phyloP scores from a whole-genome alignment of 2,113 vertebrate species.

The Sigmodon hispidus region DNA sequence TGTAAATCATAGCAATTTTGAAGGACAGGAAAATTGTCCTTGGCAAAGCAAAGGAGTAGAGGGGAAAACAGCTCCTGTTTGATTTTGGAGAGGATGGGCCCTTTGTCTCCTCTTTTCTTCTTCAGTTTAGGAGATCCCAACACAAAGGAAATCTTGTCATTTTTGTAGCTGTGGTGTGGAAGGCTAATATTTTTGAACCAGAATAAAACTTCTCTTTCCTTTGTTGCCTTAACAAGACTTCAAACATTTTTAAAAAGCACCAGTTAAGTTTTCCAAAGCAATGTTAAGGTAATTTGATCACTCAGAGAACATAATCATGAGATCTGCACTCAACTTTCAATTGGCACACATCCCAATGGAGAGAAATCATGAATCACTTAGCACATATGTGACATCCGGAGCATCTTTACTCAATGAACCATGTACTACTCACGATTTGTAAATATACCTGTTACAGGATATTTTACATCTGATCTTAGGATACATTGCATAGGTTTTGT shows the following conservation, averaged over 20 bases:
- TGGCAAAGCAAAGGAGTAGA: slow-evolving; percentile 76
- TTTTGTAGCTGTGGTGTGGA: slow-evolving; percentile 54
- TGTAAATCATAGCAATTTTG: slow-evolving; percentile 82
- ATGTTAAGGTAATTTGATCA: slow-evolving; percentile 61
- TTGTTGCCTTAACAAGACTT: slow-evolving; percentile 60
- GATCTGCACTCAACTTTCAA: slow-evolving; percentile 59
- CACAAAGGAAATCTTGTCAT: slow-evolving; percentile 61
- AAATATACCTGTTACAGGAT: slow-evolving; percentile 37
- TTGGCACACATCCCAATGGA: slow-evolving; percentile 43
- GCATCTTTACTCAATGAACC: slow-evolving; percentile 30
- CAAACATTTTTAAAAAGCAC: slow-evolving; percentile 55
- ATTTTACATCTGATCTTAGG: slow-evolving; percentile 53
- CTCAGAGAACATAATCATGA: slow-evolving; percentile 55
- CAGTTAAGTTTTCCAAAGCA: slow-evolving; percentile 70
- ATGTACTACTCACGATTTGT: background rate
- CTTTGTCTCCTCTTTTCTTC: background rate
- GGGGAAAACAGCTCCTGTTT: slow-evolving; percentile 76
- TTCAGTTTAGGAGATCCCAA: slow-evolving; percentile 54
- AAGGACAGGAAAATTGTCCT: slow-evolving; percentile 77
- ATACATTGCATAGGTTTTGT: background rate
- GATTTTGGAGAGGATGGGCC: background rate
- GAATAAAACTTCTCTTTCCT: slow-evolving; percentile 51
- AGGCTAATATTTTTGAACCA: background rate
- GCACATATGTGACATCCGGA: slow-evolving; percentile 30
- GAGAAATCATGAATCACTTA: slow-evolving; percentile 23